These are phyloP conservation scores for Anabas testudineus DNA, from an alignment of 2,797 vertebrate genomes.

Conservation along the genomic window DNA sequence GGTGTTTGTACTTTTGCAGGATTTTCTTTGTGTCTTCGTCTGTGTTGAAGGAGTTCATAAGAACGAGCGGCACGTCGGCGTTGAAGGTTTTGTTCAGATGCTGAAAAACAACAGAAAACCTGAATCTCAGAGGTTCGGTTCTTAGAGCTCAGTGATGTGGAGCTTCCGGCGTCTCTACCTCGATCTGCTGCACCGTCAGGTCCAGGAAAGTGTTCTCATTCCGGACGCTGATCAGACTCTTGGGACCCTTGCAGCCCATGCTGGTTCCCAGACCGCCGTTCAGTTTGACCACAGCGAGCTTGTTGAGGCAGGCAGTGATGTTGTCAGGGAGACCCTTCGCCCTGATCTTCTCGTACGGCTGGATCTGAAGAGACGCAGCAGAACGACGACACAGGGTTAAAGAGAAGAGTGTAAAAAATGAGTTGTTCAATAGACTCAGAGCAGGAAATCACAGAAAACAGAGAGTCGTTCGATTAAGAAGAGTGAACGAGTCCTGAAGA, in stretches of 20 bases:
- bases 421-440: too few relatives aligned
- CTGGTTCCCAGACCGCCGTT: conserved; percentile 97
- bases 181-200: conserved; percentile 96
- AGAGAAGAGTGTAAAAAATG: too few relatives aligned
- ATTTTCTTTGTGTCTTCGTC: conserved; percentile 93
- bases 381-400: neutral
- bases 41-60: conserved; percentile 91
- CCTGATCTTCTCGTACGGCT: conserved; percentile 91
- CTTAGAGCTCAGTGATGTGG: accelerated
- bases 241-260: conserved; percentile 98
- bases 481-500: too few relatives aligned
- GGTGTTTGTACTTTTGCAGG: conserved; percentile 95
- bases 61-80: conserved; percentile 88
- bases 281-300: conserved; percentile 95
- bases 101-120: conserved; percentile 73
- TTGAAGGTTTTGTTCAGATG: conserved; percentile 95
- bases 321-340: conserved; percentile 86
- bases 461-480: too few relatives aligned
- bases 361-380: conserved; percentile 83
- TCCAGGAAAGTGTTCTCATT: conserved; percentile 98
- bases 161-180: conserved; percentile 79
- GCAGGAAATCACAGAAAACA: too few relatives aligned
- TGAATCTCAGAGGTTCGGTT: accelerated
- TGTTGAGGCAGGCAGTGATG: conserved; percentile 89
- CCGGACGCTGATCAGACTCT: conserved; percentile 97